Evolutionary conservation across 2,113 vertebrate species (phyloP).

Genomic region (Excalfactoria chinensis): DNA sequence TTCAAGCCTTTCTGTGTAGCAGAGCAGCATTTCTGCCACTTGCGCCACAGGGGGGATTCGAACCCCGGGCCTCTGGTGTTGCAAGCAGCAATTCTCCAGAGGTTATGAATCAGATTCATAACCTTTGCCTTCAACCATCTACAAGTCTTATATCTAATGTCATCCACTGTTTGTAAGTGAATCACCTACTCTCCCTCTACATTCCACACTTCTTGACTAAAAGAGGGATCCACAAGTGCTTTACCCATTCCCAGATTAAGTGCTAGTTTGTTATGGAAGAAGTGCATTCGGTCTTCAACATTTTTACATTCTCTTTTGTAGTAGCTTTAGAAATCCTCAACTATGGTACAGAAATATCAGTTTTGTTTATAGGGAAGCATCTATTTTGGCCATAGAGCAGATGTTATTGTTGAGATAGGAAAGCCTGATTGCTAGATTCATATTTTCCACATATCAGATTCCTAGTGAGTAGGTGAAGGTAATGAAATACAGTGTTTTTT

Average conservation of each 20-base stretch:
- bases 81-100: too few species aligned
- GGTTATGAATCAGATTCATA: neutral
- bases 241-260: neutral
- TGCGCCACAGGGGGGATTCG: too few species aligned
- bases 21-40: too few species aligned
- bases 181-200: neutral
- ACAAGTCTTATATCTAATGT: neutral
- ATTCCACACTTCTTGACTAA: neutral
- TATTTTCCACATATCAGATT: neutral
- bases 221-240: neutral
- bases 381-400: neutral
- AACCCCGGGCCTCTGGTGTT: too few species aligned
- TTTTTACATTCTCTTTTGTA: neutral
- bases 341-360: neutral
- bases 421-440: neutral
- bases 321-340: neutral
- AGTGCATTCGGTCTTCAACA: neutral
- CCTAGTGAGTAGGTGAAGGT: neutral
- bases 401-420: neutral
- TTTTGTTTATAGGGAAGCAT: neutral
- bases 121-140: neutral
- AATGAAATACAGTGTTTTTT: neutral
- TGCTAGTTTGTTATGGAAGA: neutral
- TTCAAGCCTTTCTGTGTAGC: too few species aligned
- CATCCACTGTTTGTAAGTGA: neutral